Evolutionary conservation across 2,888 invertebrate genomes (phyloP).

Genomic region (Plemyria rubiginata): DNA sequence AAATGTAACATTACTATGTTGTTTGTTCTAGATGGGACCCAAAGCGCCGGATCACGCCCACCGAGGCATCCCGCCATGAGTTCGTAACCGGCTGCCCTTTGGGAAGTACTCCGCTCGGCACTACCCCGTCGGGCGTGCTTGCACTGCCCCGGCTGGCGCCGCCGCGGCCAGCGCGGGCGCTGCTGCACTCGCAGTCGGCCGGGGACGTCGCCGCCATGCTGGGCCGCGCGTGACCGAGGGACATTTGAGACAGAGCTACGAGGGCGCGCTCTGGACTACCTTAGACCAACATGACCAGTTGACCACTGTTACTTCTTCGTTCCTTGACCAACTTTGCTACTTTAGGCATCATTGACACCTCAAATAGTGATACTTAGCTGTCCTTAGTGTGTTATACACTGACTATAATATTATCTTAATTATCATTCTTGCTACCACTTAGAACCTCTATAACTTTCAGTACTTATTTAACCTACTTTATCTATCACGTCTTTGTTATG

Average conservation of each 20-base stretch:
- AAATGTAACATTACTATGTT: neutral
- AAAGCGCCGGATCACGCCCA: conserved; percentile 94
- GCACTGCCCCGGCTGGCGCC: conserved; percentile 72
- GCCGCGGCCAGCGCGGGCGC: conserved; percentile 65
- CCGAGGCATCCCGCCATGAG: conserved; percentile 95
- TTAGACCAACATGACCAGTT: conserved; percentile 23
- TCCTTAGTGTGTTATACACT: no score
- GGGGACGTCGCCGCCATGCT: conserved; percentile 87
- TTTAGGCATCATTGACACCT: no score
- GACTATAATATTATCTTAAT: no score
- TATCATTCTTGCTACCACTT: no score
- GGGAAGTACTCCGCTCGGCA: conserved; percentile 54
- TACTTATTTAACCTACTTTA: no score
- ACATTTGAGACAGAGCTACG: conserved; percentile 55
- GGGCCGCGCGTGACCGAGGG: conserved; percentile 85
- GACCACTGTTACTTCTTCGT: neutral
- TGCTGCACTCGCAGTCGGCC: conserved; percentile 87
- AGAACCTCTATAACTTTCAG: no score
- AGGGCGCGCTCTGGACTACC: conserved; percentile 51
- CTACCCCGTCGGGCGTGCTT: conserved; percentile 77
- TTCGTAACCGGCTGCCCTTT: conserved; percentile 86
- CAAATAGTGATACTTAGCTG: no score
- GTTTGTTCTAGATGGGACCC: conserved; percentile 92
- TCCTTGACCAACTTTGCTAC: neutral
- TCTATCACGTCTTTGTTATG: no score